Evolutionary conservation across 2,113 vertebrate genomes (phyloP).

Genomic region (Podocnemis expansa): DNA sequence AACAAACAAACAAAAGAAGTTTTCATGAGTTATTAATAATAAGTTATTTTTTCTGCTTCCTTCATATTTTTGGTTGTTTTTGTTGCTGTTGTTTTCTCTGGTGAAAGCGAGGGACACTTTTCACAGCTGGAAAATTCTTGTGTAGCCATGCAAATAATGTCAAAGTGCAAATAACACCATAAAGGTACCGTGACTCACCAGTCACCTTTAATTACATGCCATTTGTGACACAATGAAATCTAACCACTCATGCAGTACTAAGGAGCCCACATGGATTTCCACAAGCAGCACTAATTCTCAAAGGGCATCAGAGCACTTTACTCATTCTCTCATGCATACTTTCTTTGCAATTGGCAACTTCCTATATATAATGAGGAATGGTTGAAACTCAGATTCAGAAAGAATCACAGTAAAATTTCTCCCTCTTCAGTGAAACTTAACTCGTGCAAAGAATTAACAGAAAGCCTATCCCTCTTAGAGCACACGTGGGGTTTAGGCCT

Average conservation of each 20-base stretch:
- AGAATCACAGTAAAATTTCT: background rate
- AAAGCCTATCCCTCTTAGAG: background rate
- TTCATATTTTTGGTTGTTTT: background rate
- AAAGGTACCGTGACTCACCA: background rate
- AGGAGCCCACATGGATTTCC: background rate
- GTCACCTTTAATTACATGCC: background rate
- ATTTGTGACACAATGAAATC: background rate
- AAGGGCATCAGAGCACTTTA: background rate
- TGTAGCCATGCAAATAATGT: background rate
- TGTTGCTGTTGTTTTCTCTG: background rate
- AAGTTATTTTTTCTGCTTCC: background rate
- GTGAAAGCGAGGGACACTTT: background rate
- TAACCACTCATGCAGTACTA: slow-evolving; percentile 5
- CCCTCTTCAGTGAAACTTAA: background rate
- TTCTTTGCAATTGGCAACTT: background rate
- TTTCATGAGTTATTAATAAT: background rate
- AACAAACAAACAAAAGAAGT: accelerated
- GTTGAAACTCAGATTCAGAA: background rate
- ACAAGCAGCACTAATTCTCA: background rate
- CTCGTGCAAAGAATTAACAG: background rate
- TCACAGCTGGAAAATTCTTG: background rate
- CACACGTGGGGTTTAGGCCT: background rate
- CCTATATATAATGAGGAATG: background rate
- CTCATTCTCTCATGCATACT: background rate
- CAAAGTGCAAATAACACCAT: background rate